phyloP scores from a whole-genome alignment of 2,888 invertebrate genomes.

The Drepana falcataria region DNA sequence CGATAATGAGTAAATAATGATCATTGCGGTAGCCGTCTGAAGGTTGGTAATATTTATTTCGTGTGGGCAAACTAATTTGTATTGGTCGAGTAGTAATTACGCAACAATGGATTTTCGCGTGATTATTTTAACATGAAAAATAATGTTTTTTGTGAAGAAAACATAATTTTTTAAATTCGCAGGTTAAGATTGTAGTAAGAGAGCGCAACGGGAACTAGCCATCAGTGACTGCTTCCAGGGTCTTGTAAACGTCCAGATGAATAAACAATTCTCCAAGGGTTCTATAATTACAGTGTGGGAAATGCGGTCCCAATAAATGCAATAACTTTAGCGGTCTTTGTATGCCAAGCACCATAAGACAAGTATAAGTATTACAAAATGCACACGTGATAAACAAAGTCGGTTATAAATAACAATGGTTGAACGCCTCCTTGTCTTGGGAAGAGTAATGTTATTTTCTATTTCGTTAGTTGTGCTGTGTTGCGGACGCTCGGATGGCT shows the following conservation, averaged over 20 bases:
- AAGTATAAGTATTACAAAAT: constrained; percentile 18
- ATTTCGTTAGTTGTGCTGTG: constrained; percentile 70
- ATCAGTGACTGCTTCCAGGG: too few relatives aligned
- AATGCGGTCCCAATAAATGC: too few relatives aligned
- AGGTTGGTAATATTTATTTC: constrained; percentile 25
- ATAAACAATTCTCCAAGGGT: too few relatives aligned
- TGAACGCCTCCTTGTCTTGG: constrained; percentile 73
- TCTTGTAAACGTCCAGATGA: too few relatives aligned
- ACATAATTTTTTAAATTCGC: too few relatives aligned
- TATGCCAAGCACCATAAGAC: neutral
- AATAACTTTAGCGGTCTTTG: neutral
- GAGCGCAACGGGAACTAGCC: too few relatives aligned
- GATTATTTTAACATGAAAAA: neutral
- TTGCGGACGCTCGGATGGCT: constrained; percentile 66
- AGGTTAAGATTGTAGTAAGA: too few relatives aligned
- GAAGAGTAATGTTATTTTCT: constrained; percentile 76
- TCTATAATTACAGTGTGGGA: too few relatives aligned
- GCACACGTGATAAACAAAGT: constrained; percentile 62
- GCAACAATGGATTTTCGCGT: neutral
- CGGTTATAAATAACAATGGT: constrained; percentile 71
- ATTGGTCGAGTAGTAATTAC: neutral
- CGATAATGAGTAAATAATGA: constrained; percentile 33
- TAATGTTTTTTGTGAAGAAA: too few relatives aligned
- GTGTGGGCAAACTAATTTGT: constrained; percentile 7
- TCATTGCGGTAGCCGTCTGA: constrained; percentile 18